Evolutionary conservation across 2,113 vertebrate genomes (phyloP), one percentile per base, ranked within the genome.

Genomic region (Chionis minor): DNA sequence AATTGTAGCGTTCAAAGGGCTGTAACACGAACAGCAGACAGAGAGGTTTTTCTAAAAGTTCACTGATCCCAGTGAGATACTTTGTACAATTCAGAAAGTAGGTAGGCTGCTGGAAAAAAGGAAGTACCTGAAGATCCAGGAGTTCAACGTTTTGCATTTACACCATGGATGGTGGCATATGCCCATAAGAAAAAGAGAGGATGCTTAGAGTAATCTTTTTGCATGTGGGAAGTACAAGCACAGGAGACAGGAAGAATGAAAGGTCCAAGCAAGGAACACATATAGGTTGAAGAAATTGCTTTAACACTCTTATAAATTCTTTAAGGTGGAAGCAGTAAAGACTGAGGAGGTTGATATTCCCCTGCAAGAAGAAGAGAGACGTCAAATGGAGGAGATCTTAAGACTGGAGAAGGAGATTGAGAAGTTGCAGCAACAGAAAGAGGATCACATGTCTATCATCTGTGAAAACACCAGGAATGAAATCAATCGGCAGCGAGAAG

Each of bases 381-480:
- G 98, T 80, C 99, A 99, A 97, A 99, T 99, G 99, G 98, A 99
- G 96, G 98, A 99, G 97, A 99, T 99, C 90, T 97, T 99, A 90
- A 98, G 99, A 19, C 97, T 99, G 82, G 99, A 99, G 96, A 98
- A 98, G 81, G 99, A 99, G 98, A 99, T 99, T 38, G 99, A 99
- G 91, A 98, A 98, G 17, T 95, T 99, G 84, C 99, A 99, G 94
- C 98, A 97, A 75, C 99, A 99, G 96, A 98, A 98, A 20, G 98
- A 98, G 58, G 99, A 99, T 38, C 98, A 98, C n/a, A 98, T 99
- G 85, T 99, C 99, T 62, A 97, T 99, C 47, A 96, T 98, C 21
- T 98, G 98, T 44, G 98, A 98, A 51, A 97, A 97, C 71, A 98
- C 98, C 21, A 97, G 93, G 9, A 98, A 98, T 56, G 99, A 99